A percentile compares a stretch with the other conserved stretches of the same genome.
phyloP scores from a whole-genome alignment of 2,797 vertebrate genomes.

The Ibycter americanus region DNA sequence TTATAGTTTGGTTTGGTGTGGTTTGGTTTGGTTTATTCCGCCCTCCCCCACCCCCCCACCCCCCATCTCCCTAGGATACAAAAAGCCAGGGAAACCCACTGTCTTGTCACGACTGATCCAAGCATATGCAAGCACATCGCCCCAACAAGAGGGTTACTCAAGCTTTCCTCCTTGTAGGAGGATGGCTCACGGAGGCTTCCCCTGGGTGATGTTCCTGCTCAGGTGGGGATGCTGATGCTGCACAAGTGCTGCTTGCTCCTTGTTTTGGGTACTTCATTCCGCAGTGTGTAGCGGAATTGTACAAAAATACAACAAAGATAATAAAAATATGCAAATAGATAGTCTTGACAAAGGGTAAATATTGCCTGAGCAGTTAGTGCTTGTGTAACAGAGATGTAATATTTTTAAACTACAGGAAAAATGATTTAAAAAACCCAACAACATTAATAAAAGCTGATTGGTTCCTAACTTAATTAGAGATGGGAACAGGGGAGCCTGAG shows the following conservation, averaged over 20 bases:
- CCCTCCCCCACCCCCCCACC: no score
- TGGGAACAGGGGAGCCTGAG: conserved; percentile 19
- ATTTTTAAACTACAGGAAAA: conserved; percentile 7
- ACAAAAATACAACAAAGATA: not conserved
- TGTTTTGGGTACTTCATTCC: accelerated
- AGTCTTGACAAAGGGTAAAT: not conserved
- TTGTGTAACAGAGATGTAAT: not conserved
- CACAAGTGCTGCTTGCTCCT: not conserved
- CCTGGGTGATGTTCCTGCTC: accelerated
- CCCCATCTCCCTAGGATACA: accelerated
- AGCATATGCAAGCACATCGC: accelerated
- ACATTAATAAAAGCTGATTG: not conserved
- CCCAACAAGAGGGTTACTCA: accelerated
- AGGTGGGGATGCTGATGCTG: not conserved
- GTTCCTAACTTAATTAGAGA: conserved; percentile 27
- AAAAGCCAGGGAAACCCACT: not conserved
- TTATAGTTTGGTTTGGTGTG: no score
- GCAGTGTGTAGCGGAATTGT: accelerated
- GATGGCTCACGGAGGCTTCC: accelerated
- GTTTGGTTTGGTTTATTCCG: no score
- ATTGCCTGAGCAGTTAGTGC: not conserved
- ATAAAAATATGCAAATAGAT: accelerated
- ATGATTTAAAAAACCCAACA: not conserved
- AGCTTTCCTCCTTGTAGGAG: accelerated
- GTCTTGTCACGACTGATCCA: accelerated